Percentiles rank a stretch among this genome's conserved stretches.
These are phyloP conservation scores for Pocota personata DNA, from an alignment of 2,888 invertebrate species.

Conservation along the genomic window DNA sequence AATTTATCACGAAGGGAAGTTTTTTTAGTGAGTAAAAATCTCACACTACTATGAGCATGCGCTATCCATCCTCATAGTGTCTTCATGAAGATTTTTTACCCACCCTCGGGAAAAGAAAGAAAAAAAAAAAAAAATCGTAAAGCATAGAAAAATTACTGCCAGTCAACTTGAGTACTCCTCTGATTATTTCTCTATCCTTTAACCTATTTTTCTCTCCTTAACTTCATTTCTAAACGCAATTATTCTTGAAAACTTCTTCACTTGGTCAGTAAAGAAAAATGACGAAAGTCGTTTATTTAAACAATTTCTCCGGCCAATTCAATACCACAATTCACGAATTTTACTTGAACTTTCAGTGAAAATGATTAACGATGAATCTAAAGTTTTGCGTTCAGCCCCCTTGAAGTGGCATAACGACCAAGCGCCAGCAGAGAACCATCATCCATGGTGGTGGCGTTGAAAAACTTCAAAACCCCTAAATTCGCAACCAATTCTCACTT, in stretches of 20 bases:
- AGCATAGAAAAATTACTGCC: no score
- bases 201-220: conserved; percentile 19
- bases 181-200: conserved; percentile 21
- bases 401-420: neutral
- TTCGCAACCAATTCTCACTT: conserved; percentile 67
- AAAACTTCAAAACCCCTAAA: conserved; percentile 64
- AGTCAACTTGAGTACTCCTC: neutral
- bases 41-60: no score
- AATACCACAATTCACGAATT: conserved; percentile 65
- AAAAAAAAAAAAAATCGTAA: no score
- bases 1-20: no score
- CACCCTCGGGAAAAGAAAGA: no score
- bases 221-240: conserved; percentile 18
- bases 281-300: conserved; percentile 49
- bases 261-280: conserved; percentile 52
- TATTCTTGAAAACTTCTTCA: conserved; percentile 28
- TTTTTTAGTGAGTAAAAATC: no score
- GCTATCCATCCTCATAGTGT: no score
- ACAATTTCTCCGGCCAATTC: conserved; percentile 50
- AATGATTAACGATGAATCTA: conserved; percentile 69
- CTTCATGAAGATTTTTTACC: no score
- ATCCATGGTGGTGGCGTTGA: neutral
- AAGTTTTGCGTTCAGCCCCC: conserved; percentile 52
- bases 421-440: neutral
- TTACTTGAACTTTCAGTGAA: conserved; percentile 60